Evolutionary conservation across 1,140 invertebrate species (phyloP).

Genomic region (Leguminivora glycinivorella): DNA sequence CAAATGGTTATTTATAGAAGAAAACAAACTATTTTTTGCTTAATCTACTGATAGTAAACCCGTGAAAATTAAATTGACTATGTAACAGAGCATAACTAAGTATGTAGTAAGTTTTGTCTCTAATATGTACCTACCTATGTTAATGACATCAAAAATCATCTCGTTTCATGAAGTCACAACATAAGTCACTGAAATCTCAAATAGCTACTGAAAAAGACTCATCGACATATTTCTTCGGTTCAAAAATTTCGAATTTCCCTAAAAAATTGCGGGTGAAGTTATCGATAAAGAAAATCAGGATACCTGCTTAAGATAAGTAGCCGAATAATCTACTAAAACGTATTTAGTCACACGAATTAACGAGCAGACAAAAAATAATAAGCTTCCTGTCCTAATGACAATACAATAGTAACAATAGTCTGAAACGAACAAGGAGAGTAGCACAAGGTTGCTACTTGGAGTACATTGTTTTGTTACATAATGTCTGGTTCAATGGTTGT

Average conservation of each 20-base stretch:
- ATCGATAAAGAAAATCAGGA: not conserved
- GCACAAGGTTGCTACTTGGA: not conserved
- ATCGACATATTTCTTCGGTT: too few relatives aligned
- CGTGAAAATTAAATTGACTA: not conserved
- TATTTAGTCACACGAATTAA: not conserved
- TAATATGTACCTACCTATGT: too few relatives aligned
- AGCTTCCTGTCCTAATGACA: constrained; percentile 4
- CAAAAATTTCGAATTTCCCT: too few relatives aligned
- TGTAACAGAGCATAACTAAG: too few relatives aligned
- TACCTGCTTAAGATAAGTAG: not conserved
- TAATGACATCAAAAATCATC: too few relatives aligned
- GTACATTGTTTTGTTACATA: not conserved
- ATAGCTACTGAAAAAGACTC: too few relatives aligned
- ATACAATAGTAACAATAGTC: not conserved
- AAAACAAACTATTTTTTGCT: not conserved
- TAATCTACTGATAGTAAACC: not conserved
- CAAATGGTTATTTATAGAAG: not conserved
- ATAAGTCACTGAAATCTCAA: too few relatives aligned
- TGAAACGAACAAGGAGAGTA: not conserved
- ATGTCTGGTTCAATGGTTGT: not conserved
- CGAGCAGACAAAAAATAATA: not conserved
- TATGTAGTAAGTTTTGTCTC: too few relatives aligned
- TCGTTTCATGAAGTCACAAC: too few relatives aligned
- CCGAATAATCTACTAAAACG: not conserved
- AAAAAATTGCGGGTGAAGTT: too few relatives aligned